Base-by-base conservation (phyloP, 2,113 vertebrate species). In the human region DNA sequence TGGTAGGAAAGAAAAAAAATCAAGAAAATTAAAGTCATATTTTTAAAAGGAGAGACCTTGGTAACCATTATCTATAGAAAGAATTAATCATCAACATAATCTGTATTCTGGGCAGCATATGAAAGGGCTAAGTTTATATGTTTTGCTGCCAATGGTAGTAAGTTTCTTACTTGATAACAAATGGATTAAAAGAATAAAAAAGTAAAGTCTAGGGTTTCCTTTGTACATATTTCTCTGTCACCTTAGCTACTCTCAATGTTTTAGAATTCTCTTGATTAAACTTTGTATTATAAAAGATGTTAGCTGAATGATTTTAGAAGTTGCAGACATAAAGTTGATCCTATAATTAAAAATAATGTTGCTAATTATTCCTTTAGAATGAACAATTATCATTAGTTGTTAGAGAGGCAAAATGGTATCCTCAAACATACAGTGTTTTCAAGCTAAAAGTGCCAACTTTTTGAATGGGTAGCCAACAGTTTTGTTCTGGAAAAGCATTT, bases 261-360 rank as follows among this genome's bases (percentile, higher is more conserved):
- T 97, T 97, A 97, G 96, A 98, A 98, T 97, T 98, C 89, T 96
- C 91, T 97, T 95, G 80, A 97, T 95, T 98, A 96, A 98, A 97
- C 95, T 52, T 79, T 98, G 78, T 61, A 96, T 96, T 97, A 97
- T 52, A 66, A 94, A 97, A 96, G 86, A 97, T 93, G 79, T 94
- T 97, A 98, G 98, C 85, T 85, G 38, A 75, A 5, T 85, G 75
- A 68, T 97, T 97, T 85, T 23, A 97, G 80, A 95, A 96, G 55
- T 84, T 97, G 52, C 1, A 78, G 95, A 96, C 84, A 64, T 96
- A 97, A 96, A 32, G 85, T 93, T 97, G 79, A 95, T 95, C 80
- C n/a, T 76, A 83, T 89, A 78, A 68, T 61, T 59, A 83, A 94
- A 84, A 98, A 95, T 61, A 91, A 93, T 68, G 57, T 64, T 0